phyloP scores from a whole-genome alignment of 2,113 vertebrate species.

The Passerina amoena region DNA sequence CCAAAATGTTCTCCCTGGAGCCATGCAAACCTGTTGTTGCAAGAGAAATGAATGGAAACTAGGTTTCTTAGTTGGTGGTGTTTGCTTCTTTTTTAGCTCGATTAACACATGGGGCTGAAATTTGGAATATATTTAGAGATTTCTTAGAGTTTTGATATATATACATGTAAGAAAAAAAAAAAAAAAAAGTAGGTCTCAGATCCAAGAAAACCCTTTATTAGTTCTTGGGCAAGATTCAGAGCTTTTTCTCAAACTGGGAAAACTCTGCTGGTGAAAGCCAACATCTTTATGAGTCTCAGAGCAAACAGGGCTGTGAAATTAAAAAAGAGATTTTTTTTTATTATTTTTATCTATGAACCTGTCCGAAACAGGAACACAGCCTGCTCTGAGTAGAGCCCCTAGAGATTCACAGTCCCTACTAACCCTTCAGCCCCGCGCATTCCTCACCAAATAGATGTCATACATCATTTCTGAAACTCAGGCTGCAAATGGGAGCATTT shows the following conservation, averaged over 20 bases:
- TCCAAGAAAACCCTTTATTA: not conserved
- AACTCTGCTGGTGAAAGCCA: not conserved
- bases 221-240: not conserved
- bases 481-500: not conserved
- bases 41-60: not conserved
- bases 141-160: not conserved
- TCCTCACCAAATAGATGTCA: conserved; percentile 36
- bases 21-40: not conserved
- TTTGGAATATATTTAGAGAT: not conserved
- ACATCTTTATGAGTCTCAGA: not conserved
- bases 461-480: conserved; percentile 52
- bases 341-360: not conserved
- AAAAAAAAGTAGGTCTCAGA: not conserved
- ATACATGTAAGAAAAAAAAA: not conserved
- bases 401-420: not conserved
- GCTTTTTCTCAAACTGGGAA: not conserved
- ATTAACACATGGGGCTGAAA: not conserved
- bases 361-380: not conserved
- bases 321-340: not conserved
- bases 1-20: not conserved
- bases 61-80: not conserved
- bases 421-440: conserved; percentile 1
- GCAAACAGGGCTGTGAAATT: not conserved
- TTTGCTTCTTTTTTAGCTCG: not conserved
- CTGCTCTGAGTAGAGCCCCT: not conserved